Percentiles rank a stretch among this genome's conserved stretches.
Evolutionary conservation across 2,888 invertebrate species (phyloP).

Genomic region (Hirtodrosophila histrioides): DNA sequence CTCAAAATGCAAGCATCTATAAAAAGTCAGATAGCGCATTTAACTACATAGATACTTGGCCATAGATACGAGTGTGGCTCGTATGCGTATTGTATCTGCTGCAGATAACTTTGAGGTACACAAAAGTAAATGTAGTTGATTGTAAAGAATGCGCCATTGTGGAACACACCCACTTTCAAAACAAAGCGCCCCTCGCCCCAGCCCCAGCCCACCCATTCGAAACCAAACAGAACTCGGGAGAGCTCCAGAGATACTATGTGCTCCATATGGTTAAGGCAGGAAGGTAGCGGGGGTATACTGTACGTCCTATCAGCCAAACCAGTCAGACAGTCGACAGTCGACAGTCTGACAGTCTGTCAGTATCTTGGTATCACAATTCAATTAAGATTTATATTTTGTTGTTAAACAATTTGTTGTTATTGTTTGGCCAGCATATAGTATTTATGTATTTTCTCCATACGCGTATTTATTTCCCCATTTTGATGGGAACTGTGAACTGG

Average conservation of each 20-base stretch:
- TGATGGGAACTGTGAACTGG: constrained; percentile 39
- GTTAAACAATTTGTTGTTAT: constrained; percentile 76
- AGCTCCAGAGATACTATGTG: no score
- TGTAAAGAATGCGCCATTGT: constrained; percentile 60
- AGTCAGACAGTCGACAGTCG: background rate
- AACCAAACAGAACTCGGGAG: constrained; percentile 1
- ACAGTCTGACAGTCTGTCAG: constrained; percentile 46
- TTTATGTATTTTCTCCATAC: constrained; percentile 56
- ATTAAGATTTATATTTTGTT: constrained; percentile 80
- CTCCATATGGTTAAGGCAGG: constrained; percentile 22
- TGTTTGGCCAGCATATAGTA: constrained; percentile 49
- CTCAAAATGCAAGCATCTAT: constrained; percentile 65
- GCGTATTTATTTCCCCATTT: constrained; percentile 32
- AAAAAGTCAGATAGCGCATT: constrained; percentile 49
- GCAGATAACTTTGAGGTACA: constrained; percentile 49
- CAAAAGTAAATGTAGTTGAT: constrained; percentile 46
- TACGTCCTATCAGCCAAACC: constrained; percentile 9
- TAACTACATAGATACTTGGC: constrained; percentile 24
- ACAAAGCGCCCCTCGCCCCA: constrained; percentile 39
- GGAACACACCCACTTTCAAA: constrained; percentile 67
- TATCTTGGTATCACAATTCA: constrained; percentile 74
- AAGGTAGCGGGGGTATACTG: constrained; percentile 6
- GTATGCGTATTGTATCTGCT: constrained; percentile 45
- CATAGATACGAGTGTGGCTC: constrained; percentile 3
- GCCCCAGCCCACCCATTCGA: no score